These are phyloP conservation scores for Dendrolimus kikuchii DNA, from an alignment of 1,140 invertebrate genomes.

Conservation along the genomic window DNA sequence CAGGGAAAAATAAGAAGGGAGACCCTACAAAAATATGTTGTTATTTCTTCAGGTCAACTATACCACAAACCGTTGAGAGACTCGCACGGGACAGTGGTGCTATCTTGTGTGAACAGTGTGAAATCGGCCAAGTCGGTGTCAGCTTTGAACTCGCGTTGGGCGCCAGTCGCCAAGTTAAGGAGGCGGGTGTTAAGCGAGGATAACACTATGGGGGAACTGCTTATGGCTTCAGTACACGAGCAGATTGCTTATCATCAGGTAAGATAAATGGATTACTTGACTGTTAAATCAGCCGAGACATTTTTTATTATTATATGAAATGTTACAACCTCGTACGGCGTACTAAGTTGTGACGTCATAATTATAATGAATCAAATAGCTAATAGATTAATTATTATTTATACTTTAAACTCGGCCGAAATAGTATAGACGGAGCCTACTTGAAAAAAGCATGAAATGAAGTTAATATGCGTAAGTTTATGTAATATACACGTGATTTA, in stretches of 20 bases:
- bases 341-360: no score
- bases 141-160: conserved; percentile 89
- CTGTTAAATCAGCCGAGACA: no score
- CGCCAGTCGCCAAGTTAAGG: conserved; percentile 85
- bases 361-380: no score
- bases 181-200: conserved; percentile 77
- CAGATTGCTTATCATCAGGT: conserved; percentile 94
- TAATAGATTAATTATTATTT: no score
- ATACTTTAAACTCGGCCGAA: no score
- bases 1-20: no score
- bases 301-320: no score
- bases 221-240: conserved; percentile 89
- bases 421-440: no score
- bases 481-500: no score
- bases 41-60: conserved; percentile 80
- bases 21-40: not conserved
- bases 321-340: no score
- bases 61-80: conserved; percentile 93
- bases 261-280: not conserved
- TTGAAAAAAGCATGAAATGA: no score
- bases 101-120: conserved; percentile 89
- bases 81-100: conserved; percentile 90
- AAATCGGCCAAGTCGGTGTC: conserved; percentile 88
- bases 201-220: conserved; percentile 84
- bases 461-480: no score